A percentile compares a stretch with the other conserved stretches of the same genome.
Evolutionary conservation across 1,140 invertebrate genomes (phyloP).

Genomic region (Pomacea maculata): DNA sequence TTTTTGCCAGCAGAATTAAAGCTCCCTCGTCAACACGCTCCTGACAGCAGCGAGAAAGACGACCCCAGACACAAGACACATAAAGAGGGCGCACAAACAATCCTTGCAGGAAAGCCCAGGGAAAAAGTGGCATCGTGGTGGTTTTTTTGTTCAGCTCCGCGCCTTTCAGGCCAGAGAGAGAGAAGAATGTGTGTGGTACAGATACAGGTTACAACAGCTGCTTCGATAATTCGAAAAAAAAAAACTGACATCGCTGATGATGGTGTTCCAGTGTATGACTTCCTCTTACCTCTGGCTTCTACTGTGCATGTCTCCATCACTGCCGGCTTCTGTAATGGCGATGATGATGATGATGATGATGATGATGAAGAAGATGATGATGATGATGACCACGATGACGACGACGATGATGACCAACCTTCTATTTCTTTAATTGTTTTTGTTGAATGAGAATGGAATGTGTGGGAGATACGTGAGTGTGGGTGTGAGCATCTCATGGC

Average conservation of each 20-base stretch:
- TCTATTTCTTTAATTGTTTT: not conserved
- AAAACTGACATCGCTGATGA: too few species aligned
- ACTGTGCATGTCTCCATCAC: not conserved
- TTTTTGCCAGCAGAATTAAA: too few species aligned
- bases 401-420: not conserved
- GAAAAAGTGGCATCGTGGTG: not conserved
- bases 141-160: not conserved
- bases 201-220: too few species aligned
- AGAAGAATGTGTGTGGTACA: too few species aligned
- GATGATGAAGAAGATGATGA: conserved; percentile 6
- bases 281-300: too few species aligned
- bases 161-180: too few species aligned
- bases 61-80: not conserved
- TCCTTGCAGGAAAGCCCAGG: not conserved
- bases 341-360: conserved; percentile 20
- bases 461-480: not conserved
- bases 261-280: too few species aligned
- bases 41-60: too few species aligned
- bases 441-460: not conserved
- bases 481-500: too few species aligned
- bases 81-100: not conserved
- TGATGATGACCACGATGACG: not conserved
- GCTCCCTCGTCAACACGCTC: too few species aligned
- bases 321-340: not conserved
- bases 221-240: too few species aligned